Evolutionary conservation across 2,888 invertebrate species (phyloP), one percentile per base, ranked within the genome.

Genomic region (Cyclophora punctaria): DNA sequence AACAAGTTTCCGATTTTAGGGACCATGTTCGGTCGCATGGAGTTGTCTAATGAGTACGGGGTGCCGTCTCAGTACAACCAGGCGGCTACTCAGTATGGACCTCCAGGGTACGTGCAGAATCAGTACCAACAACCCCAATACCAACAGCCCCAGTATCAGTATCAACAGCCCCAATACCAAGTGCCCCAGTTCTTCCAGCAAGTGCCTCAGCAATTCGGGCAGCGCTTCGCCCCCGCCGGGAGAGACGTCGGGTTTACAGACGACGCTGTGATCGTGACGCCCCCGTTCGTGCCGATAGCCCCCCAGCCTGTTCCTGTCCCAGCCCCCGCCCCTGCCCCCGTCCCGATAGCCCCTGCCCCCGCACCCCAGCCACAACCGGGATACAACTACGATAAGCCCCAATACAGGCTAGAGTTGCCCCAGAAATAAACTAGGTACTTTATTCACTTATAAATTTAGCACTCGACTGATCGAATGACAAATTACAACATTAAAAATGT

Each of bases 211-310:
- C 69, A 66, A 42, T 64, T 66, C 7, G 64, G 63, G 3, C 75
- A 74, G 53, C 59, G 66, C n/a, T 75, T 76, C 42, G 59, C 58
- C 3, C 73, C 82, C 2, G 68, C 72, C 0, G 73, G 69, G 2
- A 80, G 88, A 2, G 87, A 88, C 50, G 83, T 87, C 5, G 82
- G 72, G 0, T 57, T 88, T 35, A 88, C 88, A 1, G 88, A 88
- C 49, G 88, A 88, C 46, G 83, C 88, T 3, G 79, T 88, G 35
- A 87, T 88, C 48, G 77, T 88, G 55, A 88, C 88, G 0, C 83
- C 88, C 6, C 88, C 85, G 3, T 77, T 80, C 44, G 83, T 83
- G 48, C 79, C 85, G 3, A 68, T 80, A 5, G 59, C 70, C 3
- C 70, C 67, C 3, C 63, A 63, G 7, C 69, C 73, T 2, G 63